phyloP scores from a whole-genome alignment of 2,797 vertebrate species.

The Molossus molossus region DNA sequence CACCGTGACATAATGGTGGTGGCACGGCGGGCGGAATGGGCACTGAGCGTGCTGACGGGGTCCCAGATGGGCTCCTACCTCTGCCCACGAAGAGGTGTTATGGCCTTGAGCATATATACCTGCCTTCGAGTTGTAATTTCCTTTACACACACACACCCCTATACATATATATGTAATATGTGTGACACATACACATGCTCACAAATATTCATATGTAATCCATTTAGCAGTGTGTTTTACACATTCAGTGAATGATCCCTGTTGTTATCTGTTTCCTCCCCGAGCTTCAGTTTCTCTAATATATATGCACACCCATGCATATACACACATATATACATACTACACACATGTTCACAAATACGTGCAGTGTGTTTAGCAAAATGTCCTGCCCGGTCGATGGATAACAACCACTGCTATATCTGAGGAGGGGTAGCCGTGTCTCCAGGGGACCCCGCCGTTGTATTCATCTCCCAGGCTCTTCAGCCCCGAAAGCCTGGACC shows the following conservation, averaged over 20 bases:
- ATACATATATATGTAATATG: no score
- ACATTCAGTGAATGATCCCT: background rate
- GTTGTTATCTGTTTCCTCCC: no score
- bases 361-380: background rate
- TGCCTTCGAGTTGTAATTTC: background rate
- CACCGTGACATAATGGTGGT: rapidly evolving
- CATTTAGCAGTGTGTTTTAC: background rate
- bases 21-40: background rate
- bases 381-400: background rate
- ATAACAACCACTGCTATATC: background rate
- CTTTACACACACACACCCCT: background rate
- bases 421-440: background rate
- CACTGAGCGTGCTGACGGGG: background rate
- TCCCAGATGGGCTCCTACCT: background rate
- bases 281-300: background rate
- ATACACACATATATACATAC: background rate
- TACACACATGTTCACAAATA: background rate
- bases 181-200: background rate
- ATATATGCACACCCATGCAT: no score
- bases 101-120: background rate
- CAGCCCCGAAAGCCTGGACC: background rate
- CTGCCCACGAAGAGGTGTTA: background rate
- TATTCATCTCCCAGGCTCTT: background rate
- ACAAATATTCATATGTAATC: background rate
- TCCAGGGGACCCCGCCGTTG: background rate